Evolutionary conservation across 2,888 invertebrate species (phyloP), one percentile per base, ranked within the genome.

Genomic region (Apeira syringaria): DNA sequence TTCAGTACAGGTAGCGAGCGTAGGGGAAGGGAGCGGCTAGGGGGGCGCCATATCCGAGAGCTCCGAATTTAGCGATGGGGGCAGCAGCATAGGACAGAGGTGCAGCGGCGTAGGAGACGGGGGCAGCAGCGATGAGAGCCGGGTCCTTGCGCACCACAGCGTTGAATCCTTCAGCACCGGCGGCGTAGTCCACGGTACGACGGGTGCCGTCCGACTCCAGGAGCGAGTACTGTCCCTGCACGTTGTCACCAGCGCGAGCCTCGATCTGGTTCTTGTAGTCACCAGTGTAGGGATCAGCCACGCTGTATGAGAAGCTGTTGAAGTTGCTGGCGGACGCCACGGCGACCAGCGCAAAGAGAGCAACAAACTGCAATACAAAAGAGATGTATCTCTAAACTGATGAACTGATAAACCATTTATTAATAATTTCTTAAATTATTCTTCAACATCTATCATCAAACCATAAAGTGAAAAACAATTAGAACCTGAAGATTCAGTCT

Each of bases 121-220:
- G 51, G 15, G 66, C 54, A 22, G 72, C 64, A 27, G 73, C 63
- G 40, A 75, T 56, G 31, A 77, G 43, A 0, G 69, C 76, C 7
- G 78, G 75, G 68, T 87, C 89, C 56, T 83, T 88, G 68, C 82
- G 85, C 0, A 91, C 91, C 29, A 91, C 80, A 30, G 91, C 91
- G 75, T 91, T 91, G 79, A 91, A 91, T 6, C 91, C 91, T 45
- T 68, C 75, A 47, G 83, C 79, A 33, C 90, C 90, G 9, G 91
- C 88, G 9, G 85, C 85, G 71, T 91, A 91, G 71, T 91, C 91
- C 1, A 91, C 91, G 15, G 80, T 87, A 49, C 91, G 82, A 47
- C 80, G 78, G 33, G 84, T 85, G 57, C 91, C 91, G 56, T 91
- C 91, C 30, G 91, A 68, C 36, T 91, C 91, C 44, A 79, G 64